Conservation (phyloP, 2,797 vertebrate species). For the Tokudaia tokunoshimensis region DNA sequence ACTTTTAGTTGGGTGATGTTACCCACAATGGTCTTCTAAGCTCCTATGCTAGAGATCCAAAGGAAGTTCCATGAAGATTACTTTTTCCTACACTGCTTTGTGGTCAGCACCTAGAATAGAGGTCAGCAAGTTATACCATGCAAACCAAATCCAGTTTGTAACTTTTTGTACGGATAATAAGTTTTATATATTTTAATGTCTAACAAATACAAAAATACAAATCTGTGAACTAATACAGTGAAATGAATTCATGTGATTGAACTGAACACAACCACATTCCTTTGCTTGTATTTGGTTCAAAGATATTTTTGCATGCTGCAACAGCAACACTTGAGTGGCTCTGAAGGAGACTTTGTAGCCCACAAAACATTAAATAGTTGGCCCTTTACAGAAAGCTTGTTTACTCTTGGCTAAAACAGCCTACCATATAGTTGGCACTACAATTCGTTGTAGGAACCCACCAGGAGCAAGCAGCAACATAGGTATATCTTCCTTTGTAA, state of each 20-base stretch:
- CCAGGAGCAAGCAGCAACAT: neutral
- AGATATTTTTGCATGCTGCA: neutral
- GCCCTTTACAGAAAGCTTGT: neutral
- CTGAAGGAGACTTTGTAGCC: neutral
- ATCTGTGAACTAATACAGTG: neutral
- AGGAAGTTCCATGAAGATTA: neutral
- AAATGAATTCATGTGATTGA: neutral
- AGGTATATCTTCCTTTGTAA: neutral
- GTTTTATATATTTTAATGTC: slow-evolving; percentile 39
- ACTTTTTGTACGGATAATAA: neutral
- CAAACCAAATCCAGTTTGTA: neutral
- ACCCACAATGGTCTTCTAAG: neutral
- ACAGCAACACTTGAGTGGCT: neutral
- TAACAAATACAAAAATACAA: neutral
- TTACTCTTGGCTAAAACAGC: neutral
- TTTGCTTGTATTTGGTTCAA: neutral
- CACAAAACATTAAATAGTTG: slow-evolving; percentile 1
- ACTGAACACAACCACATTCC: neutral
- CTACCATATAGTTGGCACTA: neutral
- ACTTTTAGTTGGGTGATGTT: neutral
- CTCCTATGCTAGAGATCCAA: neutral
- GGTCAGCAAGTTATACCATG: neutral
- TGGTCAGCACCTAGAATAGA: neutral
- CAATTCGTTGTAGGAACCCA: neutral
- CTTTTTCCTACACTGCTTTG: neutral